These are phyloP conservation scores for Caprella mutica DNA, from an alignment of 2,888 invertebrate genomes.

Conservation along the genomic window DNA sequence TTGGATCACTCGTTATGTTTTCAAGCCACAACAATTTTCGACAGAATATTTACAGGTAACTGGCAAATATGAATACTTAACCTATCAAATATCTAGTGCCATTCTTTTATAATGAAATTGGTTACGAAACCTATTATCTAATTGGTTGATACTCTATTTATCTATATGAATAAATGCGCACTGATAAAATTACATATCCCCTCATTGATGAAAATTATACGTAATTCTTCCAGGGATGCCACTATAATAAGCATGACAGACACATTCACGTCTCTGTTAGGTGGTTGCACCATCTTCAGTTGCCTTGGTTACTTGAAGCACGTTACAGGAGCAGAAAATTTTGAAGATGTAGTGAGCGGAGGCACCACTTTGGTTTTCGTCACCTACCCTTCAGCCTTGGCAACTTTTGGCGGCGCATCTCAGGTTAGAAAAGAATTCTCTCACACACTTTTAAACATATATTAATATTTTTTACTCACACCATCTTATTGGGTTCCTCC, in stretches of 20 bases:
- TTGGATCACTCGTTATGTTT: conserved; percentile 66
- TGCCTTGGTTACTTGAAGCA: conserved; percentile 72
- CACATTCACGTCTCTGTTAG: conserved; percentile 67
- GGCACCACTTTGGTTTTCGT: conserved; percentile 72
- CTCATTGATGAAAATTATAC: too few species aligned
- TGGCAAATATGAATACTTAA: too few species aligned
- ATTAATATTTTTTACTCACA: too few species aligned
- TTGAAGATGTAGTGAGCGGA: conserved; percentile 43
- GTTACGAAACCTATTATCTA: too few species aligned
- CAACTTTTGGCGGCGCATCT: conserved; percentile 14
- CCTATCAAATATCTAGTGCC: too few species aligned
- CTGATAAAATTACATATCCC: too few species aligned
- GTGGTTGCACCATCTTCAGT: conserved; percentile 70
- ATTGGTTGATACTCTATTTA: too few species aligned
- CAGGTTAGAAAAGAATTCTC: conserved; percentile 4
- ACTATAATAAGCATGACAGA: conserved; percentile 69
- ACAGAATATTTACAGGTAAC: conserved; percentile 35
- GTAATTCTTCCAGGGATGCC: conserved; percentile 56
- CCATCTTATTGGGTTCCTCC: too few species aligned
- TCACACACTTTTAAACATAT: too few species aligned
- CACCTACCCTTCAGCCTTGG: conserved; percentile 42
- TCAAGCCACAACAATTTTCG: conserved; percentile 61
- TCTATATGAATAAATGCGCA: too few species aligned
- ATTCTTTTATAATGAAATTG: too few species aligned
- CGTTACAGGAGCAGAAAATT: conserved; percentile 54